Evolutionary conservation across 2,888 invertebrate genomes (phyloP), one percentile per base, ranked within the genome.

Genomic region (Sussaba pulchella): DNA sequence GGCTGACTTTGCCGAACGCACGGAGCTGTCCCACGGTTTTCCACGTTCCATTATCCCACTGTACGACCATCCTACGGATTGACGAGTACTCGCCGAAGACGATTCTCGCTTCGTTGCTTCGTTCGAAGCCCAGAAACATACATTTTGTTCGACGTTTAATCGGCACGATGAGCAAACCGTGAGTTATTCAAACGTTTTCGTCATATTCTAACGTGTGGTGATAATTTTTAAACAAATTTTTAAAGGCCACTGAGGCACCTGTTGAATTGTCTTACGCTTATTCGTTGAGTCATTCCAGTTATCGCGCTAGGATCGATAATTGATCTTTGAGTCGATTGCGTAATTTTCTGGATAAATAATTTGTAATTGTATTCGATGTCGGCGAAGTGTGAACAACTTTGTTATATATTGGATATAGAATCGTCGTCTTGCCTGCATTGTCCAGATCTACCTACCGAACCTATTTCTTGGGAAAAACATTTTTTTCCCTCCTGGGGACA

Each of bases 1-100:
- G 82, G 88, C 88, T 89, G 89, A 89, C 85, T 72, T 61, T 61
- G 82, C 66, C 66, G 81, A 63, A 47, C n/a, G 73, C 45, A 52
- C 45, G 41, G 31, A 43, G 64, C 54, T 81, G 39, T 14, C 41
- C 64, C 70, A 63, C 45, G 72, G 19, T 17, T 66, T 74, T 81
- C 82, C 52, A 39, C 45, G 64, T 43, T 72, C 59, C 81, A 82
- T 70, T 82, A 69, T 73, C 73, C 41, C 74, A 78, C 82, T 66
- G 64, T 26, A 5, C 31, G 31, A 5, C 31, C 31, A 6, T 5
- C 70, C 31, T 69, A 63, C 52, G 52, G 72, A 78, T 76, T 47
- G 26, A n/a, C 50, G 45, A 64, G 21, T 24, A 9, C 43, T 24
- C 24, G 19, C 54, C 47, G n/a, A 41, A 77, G 81, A 88, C 88